Conservation (phyloP, 2,888 invertebrate genomes). For the Diplazon laetatorius region DNA sequence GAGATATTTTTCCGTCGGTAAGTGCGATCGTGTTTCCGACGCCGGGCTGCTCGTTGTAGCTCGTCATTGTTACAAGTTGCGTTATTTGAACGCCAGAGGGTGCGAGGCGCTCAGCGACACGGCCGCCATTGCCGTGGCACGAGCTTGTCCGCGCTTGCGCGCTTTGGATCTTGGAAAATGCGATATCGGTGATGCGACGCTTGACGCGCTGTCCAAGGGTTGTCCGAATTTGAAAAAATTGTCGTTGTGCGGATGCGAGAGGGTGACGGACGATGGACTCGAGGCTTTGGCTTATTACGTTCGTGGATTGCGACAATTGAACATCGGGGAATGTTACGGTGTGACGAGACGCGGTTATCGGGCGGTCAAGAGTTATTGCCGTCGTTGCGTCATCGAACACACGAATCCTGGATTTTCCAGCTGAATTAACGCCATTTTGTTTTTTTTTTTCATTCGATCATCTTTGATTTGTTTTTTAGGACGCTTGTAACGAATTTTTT, state of each 20-base stretch:
- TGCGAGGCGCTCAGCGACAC: constrained; percentile 98
- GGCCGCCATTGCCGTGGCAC: constrained; percentile 92
- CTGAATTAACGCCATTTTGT: constrained; percentile 62
- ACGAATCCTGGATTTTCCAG: constrained; percentile 95
- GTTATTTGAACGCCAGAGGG: constrained; percentile 95
- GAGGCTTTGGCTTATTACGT: constrained; percentile 95
- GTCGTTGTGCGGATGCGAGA: constrained; percentile 94
- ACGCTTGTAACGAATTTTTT: constrained; percentile 56
- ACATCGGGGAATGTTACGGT: constrained; percentile 94
- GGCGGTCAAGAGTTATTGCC: constrained; percentile 96
- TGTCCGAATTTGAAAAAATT: constrained; percentile 95
- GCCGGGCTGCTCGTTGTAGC: constrained; percentile 94
- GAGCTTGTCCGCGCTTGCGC: constrained; percentile 92
- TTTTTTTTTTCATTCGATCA: neutral
- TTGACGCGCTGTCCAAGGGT: constrained; percentile 93
- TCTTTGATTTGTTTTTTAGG: constrained; percentile 9
- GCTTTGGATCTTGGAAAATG: constrained; percentile 97
- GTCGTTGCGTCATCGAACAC: constrained; percentile 96
- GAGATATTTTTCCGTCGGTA: constrained; percentile 95
- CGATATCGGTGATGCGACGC: constrained; percentile 95
- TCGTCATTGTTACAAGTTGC: constrained; percentile 92
- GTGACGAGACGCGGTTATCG: constrained; percentile 94
- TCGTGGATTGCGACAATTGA: constrained; percentile 93
- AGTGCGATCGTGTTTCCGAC: constrained; percentile 96
- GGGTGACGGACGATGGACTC: constrained; percentile 94